Conservation (phyloP, 2,888 invertebrate species). For the Eurois occulta region DNA sequence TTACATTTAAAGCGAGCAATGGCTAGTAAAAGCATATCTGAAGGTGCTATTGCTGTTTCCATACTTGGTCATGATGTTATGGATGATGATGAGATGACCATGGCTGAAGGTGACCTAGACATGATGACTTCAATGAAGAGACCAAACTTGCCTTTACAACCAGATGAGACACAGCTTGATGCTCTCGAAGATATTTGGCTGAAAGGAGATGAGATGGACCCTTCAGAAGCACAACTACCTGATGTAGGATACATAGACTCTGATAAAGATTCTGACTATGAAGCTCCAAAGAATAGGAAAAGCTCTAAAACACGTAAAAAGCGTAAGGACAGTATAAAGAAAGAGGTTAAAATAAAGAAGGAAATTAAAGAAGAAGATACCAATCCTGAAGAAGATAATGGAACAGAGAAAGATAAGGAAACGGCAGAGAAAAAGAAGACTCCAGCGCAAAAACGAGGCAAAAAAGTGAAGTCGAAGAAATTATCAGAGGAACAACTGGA, state of each 20-base stretch:
- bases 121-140: constrained; percentile 89
- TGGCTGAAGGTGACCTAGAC: constrained; percentile 89
- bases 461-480: constrained; percentile 81
- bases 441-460: constrained; percentile 54
- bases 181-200: constrained; percentile 95
- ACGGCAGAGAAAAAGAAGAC: constrained; percentile 68
- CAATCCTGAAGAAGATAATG: constrained; percentile 62
- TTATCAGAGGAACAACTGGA: constrained; percentile 81
- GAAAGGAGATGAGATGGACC: constrained; percentile 94
- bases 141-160: constrained; percentile 86
- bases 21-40: constrained; percentile 90
- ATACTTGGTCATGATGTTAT: constrained; percentile 90
- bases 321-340: constrained; percentile 75
- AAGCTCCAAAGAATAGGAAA: constrained; percentile 77
- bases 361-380: constrained; percentile 63
- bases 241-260: constrained; percentile 89
- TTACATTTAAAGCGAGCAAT: constrained; percentile 91
- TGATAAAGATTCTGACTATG: constrained; percentile 87
- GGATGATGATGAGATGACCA: constrained; percentile 89
- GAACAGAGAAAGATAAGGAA: constrained; percentile 59
- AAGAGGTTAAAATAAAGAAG: constrained; percentile 70
- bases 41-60: constrained; percentile 91
- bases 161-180: constrained; percentile 93
- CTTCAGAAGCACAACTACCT: constrained; percentile 86
- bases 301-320: constrained; percentile 75